These are phyloP conservation scores for Caenorhabditis virilis DNA, from an alignment of 2,888 invertebrate genomes.

Conservation along the genomic window DNA sequence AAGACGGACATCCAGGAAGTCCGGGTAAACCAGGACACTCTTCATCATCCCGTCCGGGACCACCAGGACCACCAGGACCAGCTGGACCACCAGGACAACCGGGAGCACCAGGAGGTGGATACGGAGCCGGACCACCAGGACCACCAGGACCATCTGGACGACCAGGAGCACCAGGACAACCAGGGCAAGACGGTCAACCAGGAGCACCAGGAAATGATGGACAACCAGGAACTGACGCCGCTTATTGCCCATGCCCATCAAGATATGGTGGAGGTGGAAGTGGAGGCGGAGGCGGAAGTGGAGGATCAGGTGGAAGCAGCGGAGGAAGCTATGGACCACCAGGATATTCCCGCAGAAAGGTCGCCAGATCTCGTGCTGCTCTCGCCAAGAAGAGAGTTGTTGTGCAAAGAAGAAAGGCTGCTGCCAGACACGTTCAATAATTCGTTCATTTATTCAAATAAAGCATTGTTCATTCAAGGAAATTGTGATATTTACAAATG, in stretches of 20 bases:
- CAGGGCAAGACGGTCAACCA: constrained; percentile 33
- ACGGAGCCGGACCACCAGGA: constrained; percentile 38
- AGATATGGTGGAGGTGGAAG: constrained; percentile 18
- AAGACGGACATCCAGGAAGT: constrained; percentile 27
- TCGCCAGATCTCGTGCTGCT: constrained; percentile 23
- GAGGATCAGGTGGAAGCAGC: constrained; percentile 3
- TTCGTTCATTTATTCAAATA: too few relatives aligned
- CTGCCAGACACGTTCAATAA: constrained; percentile 2
- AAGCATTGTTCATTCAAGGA: too few relatives aligned
- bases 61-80: constrained; percentile 42
- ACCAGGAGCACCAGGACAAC: constrained; percentile 36
- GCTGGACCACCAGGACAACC: constrained; percentile 36
- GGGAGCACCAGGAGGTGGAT: constrained; percentile 40
- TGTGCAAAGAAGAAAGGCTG: constrained; percentile 7
- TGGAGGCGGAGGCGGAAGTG: constrained; percentile 5
- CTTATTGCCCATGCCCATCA: constrained; percentile 37
- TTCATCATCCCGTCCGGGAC: constrained; percentile 33
- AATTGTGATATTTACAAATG: too few relatives aligned
- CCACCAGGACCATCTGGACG: constrained; percentile 39
- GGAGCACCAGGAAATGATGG: constrained; percentile 39
- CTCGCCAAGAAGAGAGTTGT: constrained; percentile 29
- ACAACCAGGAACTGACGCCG: constrained; percentile 36
- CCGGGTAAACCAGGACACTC: constrained; percentile 34
- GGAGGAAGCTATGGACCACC: constrained; percentile 4
- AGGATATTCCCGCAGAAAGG: constrained; percentile 31